Conservation (phyloP, 2,888 invertebrate species). For the Mythimna lalbum region DNA sequence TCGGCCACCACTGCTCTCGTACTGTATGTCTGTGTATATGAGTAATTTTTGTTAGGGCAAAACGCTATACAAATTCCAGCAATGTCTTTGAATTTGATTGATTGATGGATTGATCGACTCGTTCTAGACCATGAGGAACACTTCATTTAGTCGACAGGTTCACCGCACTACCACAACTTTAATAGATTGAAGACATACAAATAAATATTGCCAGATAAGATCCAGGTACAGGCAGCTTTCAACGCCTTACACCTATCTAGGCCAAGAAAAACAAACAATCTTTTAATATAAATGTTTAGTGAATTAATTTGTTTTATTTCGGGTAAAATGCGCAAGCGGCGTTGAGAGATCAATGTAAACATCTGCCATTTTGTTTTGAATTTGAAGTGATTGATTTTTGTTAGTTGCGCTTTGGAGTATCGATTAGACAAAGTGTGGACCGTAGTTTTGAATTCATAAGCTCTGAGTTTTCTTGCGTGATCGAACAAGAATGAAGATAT, state of each 20-base stretch:
- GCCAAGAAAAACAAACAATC: constrained; percentile 34
- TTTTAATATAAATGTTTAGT: constrained; percentile 44
- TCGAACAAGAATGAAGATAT: too few relatives aligned
- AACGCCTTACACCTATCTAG: constrained; percentile 37
- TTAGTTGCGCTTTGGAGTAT: constrained; percentile 5
- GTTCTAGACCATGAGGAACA: constrained; percentile 14
- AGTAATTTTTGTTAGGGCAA: too few relatives aligned
- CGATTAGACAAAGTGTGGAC: not conserved
- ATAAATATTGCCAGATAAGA: constrained; percentile 20
- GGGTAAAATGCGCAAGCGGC: constrained; percentile 56
- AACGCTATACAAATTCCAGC: too few relatives aligned
- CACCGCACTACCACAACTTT: constrained; percentile 35
- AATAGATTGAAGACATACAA: constrained; percentile 37
- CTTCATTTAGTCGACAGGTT: constrained; percentile 21
- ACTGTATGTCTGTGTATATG: too few relatives aligned
- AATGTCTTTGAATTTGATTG: too few relatives aligned
- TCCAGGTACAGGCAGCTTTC: constrained; percentile 38
- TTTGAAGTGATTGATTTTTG: constrained; percentile 36
- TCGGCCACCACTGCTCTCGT: too few relatives aligned
- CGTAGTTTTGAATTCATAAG: too few relatives aligned
- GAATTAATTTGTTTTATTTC: constrained; percentile 56
- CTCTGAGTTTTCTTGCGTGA: too few relatives aligned
- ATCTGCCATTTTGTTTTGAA: constrained; percentile 25
- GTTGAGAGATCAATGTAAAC: constrained; percentile 60
- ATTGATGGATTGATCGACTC: not conserved